Evolutionary conservation across 2,888 invertebrate genomes (phyloP), one percentile per base, ranked within the genome.

Genomic region (Apodemia hepburni): DNA sequence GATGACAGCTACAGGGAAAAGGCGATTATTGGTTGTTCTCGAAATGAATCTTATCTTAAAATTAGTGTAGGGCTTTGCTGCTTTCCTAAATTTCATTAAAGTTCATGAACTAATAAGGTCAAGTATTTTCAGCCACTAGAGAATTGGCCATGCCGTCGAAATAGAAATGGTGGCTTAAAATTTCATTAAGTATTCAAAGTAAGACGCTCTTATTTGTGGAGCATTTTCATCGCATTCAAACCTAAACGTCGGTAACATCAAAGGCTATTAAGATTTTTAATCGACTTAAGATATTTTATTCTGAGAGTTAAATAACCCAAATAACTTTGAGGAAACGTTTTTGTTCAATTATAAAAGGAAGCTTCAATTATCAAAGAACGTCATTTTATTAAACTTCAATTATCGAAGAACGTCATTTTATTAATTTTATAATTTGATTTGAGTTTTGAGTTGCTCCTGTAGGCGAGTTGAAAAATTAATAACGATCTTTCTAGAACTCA

Each of bases 141-240:
- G 54, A 54, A 54, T 54, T 27, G 54, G n/a, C 27, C 27, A 15
- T n/a, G 15, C 22, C 22, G 27, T 54, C 54, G 22, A 45, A 54
- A 54, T 54, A 27, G 27, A 54, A 54, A 54, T 54, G 27, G 22
- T 5, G 29, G 29, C 27, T 29, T 54, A 54, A 54, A 54, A 15
- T 54, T 54, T 54, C 54, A 54, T 54, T 54, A 54, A 54, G 15
- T 5, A 54, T 54, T 54, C 54, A 54, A 54, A 54, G 12, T 54
- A 7, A 54, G 29, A 54, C 15, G 8, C 15, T 29, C 18, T 27
- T 22, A 27, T 54, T 15, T 29, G 54, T 54, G 15, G 22, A 54
- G 15, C 9, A 15, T 7, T 22, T 45, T n/a, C 3, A n/a, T 45
- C 45, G 45, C 45, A 45, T 45, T 45, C 45, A 45, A 42, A 12